Evolutionary conservation across 2,888 invertebrate genomes (phyloP), one percentile per base, ranked within the genome.

Genomic region (Gymnocheta viridis): DNA sequence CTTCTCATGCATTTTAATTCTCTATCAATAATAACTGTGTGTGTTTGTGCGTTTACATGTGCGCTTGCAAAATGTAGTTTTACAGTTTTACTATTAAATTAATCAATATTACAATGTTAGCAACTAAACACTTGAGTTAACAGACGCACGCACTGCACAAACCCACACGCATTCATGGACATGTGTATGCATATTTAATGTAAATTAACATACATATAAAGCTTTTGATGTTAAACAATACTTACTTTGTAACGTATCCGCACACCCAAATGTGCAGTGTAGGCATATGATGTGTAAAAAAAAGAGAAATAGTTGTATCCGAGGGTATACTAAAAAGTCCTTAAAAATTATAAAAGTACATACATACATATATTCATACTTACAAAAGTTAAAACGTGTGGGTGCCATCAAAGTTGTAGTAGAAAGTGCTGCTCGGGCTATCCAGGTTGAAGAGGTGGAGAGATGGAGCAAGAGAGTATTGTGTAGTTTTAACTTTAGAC

Each of bases 91-190:
- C 79, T 62, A 27, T 72, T 54, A 38, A 19, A 49, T 38, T 64
- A 73, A 80, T 80, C 79, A 56, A 73, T 73, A 80, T 72, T 79
- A 79, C 62, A 70, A 51, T 56, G 69, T 62, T 62, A 32, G 44
- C 29, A 35, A 19, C 24, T 60, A 27, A 58, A 58, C 14, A 10
- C 41, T 72, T 24, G 47, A 29, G 19, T 14, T 41, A 29, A 44
- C 64, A 56, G 54, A 22, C 19, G 32, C 5, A 77, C 44, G 24
- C 54, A 62, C 64, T 44, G 0, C 1, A 14, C 24, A 29, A 6
- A 7, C 10, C 6, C 22, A 29, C 10, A 27, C n/a, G 27, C 17
- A 22, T 19, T 19, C 29, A 51, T 24, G 2, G 32, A 7, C 35
- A 47, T 47, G n/a, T 9, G 29, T 44, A 17, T 64, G 49, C 56